Conservation (phyloP, 2,797 vertebrate genomes). For the Tragopan temminckii region DNA sequence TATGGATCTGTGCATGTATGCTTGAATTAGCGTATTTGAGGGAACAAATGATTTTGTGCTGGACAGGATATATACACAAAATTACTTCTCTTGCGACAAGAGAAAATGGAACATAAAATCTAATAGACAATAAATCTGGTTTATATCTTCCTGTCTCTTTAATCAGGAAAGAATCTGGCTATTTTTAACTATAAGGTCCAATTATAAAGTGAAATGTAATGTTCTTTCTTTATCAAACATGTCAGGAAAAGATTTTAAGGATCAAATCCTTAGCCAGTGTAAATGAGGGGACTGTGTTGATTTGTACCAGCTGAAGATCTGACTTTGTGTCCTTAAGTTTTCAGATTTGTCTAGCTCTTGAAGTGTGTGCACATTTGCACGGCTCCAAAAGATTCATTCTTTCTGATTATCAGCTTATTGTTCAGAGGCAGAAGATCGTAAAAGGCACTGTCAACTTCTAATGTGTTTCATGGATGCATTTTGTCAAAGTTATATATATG, state of each 20-base stretch:
- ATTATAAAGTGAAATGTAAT: conserved; percentile 70
- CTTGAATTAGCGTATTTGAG: conserved; percentile 63
- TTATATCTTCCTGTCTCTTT: conserved; percentile 68
- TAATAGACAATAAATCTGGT: conserved; percentile 72
- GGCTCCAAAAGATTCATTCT: neutral
- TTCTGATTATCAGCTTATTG: neutral
- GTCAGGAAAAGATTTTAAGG: conserved; percentile 66
- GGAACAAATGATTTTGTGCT: conserved; percentile 50
- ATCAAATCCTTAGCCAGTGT: conserved; percentile 42
- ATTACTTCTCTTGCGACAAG: conserved; percentile 64
- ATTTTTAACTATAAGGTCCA: conserved; percentile 54
- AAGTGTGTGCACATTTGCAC: neutral
- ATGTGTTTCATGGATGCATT: neutral
- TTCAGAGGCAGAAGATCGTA: neutral
- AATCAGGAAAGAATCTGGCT: conserved; percentile 67
- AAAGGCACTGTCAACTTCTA: neutral
- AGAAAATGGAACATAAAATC: conserved; percentile 73
- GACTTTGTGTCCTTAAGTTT: conserved; percentile 38
- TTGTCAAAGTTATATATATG: conserved; percentile 1
- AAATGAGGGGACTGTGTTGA: conserved; percentile 33
- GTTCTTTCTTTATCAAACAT: conserved; percentile 62
- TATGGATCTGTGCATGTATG: conserved; percentile 56
- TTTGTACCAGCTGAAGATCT: conserved; percentile 50
- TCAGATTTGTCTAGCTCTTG: neutral
- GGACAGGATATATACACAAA: conserved; percentile 62